Evolutionary conservation across 23 tunicate genomes (phyloP), one percentile per base, ranked within the genome.

Genomic region (Botrylloides violaceus): DNA sequence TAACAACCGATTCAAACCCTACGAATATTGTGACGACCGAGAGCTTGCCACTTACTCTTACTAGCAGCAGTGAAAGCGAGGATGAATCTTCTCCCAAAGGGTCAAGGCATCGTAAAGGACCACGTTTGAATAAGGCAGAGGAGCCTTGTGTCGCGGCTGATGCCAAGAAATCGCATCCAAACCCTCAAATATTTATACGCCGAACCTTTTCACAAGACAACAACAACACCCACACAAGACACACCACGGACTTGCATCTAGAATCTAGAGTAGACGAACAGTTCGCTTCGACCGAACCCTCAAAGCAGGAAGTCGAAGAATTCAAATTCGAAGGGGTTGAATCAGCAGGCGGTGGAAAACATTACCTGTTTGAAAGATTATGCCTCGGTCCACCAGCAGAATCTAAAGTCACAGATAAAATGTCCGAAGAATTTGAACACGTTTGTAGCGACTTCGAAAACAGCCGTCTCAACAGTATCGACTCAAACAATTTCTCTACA

Each of bases 361-460:
- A 68, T 4, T 68, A 37, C 37, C 12, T 36, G 29, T 68, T 68
- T 30, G 74, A 68, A 43, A 68, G 37, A 12, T 56, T 68, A 19
- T 68, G 74, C 37, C 25, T 68, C 12, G 37, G 49, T 5, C 36
- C 74, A 9, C 74, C 74, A 19, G 58, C 22, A 5, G 74, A 43
- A 12, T 68, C 74, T 1, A 68, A 68, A 68, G 32, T 34, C 15
- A 73, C 29, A 18, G 79, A 81, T 31, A 55, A 72, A 33, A 30
- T 63, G 49, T 81, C 85, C 32, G 85, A 81, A 28, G 79, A 72
- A 31, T 66, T 63, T 1, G 85, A 81, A n/a, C 66, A 80, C 29
- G 84, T 72, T 34, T 81, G 85, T 71, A 77, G 77, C 32, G 79
- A 81, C 36, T 63, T 81, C 37, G 79, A 73, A 50, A 81, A 32